Evolutionary conservation across 1,140 invertebrate genomes (phyloP).

Genomic region (Aleiodes sp.): DNA sequence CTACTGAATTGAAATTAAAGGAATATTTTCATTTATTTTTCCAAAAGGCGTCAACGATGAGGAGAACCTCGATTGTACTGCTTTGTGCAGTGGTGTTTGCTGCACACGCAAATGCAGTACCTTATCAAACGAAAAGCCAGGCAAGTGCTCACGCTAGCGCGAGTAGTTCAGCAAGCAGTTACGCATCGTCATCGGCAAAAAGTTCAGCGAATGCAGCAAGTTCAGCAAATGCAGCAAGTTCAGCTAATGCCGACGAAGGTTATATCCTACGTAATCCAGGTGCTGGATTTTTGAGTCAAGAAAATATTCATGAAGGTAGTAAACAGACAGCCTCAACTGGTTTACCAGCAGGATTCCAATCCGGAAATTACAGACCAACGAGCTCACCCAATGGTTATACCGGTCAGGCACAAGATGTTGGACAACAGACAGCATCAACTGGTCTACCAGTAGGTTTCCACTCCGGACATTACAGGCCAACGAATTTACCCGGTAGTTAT

Average conservation of each 20-base stretch:
- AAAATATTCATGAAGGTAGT: neutral
- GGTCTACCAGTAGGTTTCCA: no score
- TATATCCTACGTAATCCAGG: neutral
- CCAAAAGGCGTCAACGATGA: constrained; percentile 46
- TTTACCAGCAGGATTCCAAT: neutral
- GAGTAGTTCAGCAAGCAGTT: neutral
- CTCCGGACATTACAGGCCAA: no score
- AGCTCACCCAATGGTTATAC: no score
- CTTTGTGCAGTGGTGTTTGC: constrained; percentile 38
- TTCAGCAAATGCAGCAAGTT: neutral
- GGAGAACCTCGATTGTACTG: constrained; percentile 31
- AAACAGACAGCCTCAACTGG: neutral
- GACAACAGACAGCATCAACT: no score
- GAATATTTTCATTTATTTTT: constrained; percentile 26
- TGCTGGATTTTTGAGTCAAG: neutral
- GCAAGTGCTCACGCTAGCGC: neutral
- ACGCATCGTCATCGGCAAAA: neutral
- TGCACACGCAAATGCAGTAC: constrained; percentile 34
- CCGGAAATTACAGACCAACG: neutral
- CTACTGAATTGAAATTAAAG: no score
- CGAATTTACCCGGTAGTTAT: no score
- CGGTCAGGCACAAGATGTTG: no score
- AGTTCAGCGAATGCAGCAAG: neutral
- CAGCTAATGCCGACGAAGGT: neutral
- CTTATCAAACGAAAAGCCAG: constrained; percentile 40